Conservation (phyloP, 2,797 vertebrate species). For the Fistularia commersonii region DNA sequence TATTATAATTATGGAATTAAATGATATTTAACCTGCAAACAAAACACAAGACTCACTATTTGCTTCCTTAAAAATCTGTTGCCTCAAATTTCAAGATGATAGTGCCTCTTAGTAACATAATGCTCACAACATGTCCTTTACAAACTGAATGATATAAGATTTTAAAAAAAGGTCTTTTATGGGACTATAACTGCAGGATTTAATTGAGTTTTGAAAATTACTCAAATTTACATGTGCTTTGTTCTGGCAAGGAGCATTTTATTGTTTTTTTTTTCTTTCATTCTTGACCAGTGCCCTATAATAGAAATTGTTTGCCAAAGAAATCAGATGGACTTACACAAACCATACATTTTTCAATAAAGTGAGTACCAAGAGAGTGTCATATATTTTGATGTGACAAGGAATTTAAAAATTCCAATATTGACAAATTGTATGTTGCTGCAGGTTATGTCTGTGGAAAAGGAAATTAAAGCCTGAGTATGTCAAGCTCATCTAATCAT, state of each 20-base stretch:
- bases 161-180: too few species aligned
- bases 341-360: constrained; percentile 29
- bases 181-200: too few species aligned
- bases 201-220: too few species aligned
- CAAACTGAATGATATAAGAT: too few species aligned
- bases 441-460: constrained; percentile 36
- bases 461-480: constrained; percentile 38
- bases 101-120: constrained; percentile 20
- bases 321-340: constrained; percentile 30
- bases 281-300: constrained; percentile 13
- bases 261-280: constrained; percentile 23
- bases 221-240: constrained; percentile 23
- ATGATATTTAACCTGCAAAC: too few species aligned
- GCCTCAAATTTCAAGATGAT: constrained; percentile 18
- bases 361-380: constrained; percentile 2
- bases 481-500: constrained; percentile 49
- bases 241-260: constrained; percentile 24
- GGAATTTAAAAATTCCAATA: constrained; percentile 40
- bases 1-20: too few species aligned
- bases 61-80: constrained; percentile 35
- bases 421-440: constrained; percentile 44
- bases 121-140: constrained; percentile 5
- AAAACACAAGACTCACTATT: constrained; percentile 42
- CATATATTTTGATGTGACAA: constrained; percentile 23
- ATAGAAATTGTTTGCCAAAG: constrained; percentile 17